Evolutionary conservation across 2,888 invertebrate genomes (phyloP).

Genomic region (Noctua comes): DNA sequence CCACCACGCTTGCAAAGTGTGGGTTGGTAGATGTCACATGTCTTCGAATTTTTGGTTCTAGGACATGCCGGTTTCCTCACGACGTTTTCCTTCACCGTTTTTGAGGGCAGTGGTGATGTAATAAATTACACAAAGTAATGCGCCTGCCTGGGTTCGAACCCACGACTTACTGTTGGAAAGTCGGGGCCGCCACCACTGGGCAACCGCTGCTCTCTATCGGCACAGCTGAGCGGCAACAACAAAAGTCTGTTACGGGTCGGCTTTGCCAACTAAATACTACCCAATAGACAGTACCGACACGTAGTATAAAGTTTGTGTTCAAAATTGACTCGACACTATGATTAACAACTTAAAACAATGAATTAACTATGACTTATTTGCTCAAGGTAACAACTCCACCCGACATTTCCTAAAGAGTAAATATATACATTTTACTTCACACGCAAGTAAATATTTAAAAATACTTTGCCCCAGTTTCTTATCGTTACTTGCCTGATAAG

Average conservation of each 20-base stretch:
- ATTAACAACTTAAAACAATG: neutral
- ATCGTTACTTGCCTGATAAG: constrained; percentile 47
- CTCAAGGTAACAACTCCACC: neutral
- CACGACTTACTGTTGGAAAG: no score
- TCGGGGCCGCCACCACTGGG: no score
- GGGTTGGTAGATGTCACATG: no score
- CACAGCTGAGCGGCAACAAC: neutral
- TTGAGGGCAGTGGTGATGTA: no score
- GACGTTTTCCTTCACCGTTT: no score
- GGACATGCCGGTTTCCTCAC: no score
- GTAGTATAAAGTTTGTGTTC: neutral
- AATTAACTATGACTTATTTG: neutral
- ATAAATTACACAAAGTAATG: no score
- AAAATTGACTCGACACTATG: neutral
- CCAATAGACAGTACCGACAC: neutral
- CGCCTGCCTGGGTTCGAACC: no score
- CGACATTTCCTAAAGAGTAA: neutral
- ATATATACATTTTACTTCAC: constrained; percentile 1
- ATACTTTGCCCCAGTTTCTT: constrained; percentile 31
- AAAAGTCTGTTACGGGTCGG: neutral
- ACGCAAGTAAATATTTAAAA: constrained; percentile 37
- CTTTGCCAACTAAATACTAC: neutral
- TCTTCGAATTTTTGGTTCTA: no score
- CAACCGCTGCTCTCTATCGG: no score
- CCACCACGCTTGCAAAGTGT: no score